Base-by-base conservation (phyloP, 2,113 vertebrate genomes). In the Serilophus lunatus region DNA sequence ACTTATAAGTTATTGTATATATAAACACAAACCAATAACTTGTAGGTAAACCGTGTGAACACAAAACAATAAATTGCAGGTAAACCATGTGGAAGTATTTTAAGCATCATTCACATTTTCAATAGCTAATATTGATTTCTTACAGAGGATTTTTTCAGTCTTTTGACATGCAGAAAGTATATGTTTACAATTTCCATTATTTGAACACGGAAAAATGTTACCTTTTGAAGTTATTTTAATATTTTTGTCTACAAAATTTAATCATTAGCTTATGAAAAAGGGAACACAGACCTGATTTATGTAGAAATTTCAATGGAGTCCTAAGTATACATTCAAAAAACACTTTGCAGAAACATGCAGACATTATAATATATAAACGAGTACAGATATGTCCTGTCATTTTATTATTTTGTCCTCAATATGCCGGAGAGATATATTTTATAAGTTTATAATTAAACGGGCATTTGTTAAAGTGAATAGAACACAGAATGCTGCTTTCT, bases 81-180 rank as follows among this genome's bases (percentile, higher is more conserved):
- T 72, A 86, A 95, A 90, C 35, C 77, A 36, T 13, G 63, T 75
- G 76, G 86, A 90, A 72, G 53, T 65, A 88, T 84, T 97, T 95
- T 92, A 81, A 93, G 56, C 42, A 83, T 63, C 77, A 78, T 84
- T 87, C 69, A 49, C 60, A 90, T 93, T 90, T 96, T 95, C 89
- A 79, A 19, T 84, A 77, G 36, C 42, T 86, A 72, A 94, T 79
- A 87, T 49, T 84, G 93, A 69, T 91, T 86, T 80, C 20, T 88
- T 74, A 45, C 2, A 4, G 49, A 59, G 15, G 4, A 23, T 74
- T 78, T 74, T 89, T 64, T 61, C n/a, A 50, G 3, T 83, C 61
- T 63, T 95, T 50, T 45, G 19, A 53, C 28, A 42, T 72, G 49
- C 56, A 80, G n/a, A 51, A 90, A 85, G 16, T 70, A 33, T 59